Base-by-base conservation (phyloP, 2,888 invertebrate species). In the Xanthostigma xanthostigma region DNA sequence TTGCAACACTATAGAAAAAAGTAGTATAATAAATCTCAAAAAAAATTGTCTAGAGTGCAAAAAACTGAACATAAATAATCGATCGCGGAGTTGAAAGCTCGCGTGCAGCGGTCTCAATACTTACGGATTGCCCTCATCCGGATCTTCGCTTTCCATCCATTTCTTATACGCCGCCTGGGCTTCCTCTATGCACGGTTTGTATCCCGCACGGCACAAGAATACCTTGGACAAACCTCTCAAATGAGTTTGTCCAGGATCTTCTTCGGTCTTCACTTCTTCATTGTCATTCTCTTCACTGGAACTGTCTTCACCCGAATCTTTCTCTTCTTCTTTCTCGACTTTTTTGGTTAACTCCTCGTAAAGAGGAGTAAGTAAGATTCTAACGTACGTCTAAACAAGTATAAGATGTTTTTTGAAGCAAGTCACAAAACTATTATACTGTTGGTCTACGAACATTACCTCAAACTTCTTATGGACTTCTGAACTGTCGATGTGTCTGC, bases 51-150 rank as follows among this genome's bases (percentile, higher is more conserved):
- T 27, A 6, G 27, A 27, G 6, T 27, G 27, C 3, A 6, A 6
- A 27, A 27, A 27, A 27, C 27, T 27, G 6, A 27, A 5, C 27
- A 6, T 17, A 27, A 27, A 27, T 27, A 27, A 6, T 27, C 27
- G 27, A 27, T 6, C 6, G 27, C 27, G 27, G 6, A 27, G 27
- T 6, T 27, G 6, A 6, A 27, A 27, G 2, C 2, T 2, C 17
- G 17, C 2, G 4, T 17, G 3, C 17, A 17, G 17, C 17, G 17
- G 17, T 4, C 17, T 17, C 8, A n/a, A 27, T 54, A 75, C 80
- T 75, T 63, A 89, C 88, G 85, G 85, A 63, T 84, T 87, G 55
- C 84, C 82, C 58, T 79, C 80, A 64, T 86, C 84, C 8, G 87
- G 86, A 57, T 80, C 77, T 38, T 76, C 73, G 14, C 74, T 75